Percentiles rank a stretch among this genome's conserved stretches.
Conservation (phyloP, 1,140 invertebrate genomes). For the Euwallacea similis region DNA sequence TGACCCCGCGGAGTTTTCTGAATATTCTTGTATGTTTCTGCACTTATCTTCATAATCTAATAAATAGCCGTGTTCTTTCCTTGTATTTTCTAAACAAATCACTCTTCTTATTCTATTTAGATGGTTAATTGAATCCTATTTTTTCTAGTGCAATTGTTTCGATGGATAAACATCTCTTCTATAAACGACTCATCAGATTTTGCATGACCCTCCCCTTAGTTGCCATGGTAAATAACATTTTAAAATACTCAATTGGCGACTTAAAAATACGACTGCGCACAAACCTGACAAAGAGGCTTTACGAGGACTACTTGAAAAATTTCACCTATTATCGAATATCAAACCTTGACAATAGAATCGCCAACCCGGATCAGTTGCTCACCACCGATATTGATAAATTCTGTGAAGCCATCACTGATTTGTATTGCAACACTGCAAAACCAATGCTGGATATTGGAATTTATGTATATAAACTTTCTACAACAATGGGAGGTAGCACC, state of each 20-base stretch:
- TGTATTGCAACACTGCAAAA: constrained; percentile 98
- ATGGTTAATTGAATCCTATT: neutral
- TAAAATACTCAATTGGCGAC: constrained; percentile 94
- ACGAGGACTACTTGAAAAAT: constrained; percentile 92
- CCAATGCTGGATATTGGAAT: constrained; percentile 92
- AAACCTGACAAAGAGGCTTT: constrained; percentile 83
- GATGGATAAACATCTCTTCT: constrained; percentile 78
- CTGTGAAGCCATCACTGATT: constrained; percentile 89
- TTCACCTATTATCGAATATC: constrained; percentile 98
- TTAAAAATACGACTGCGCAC: constrained; percentile 88
- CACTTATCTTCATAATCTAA: too few species aligned
- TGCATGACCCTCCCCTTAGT: constrained; percentile 80
- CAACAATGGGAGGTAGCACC: constrained; percentile 79
- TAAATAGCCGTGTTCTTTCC: too few species aligned
- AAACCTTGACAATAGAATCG: constrained; percentile 91
- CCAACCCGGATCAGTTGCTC: constrained; percentile 94
- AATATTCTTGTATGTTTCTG: too few species aligned
- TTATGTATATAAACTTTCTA: constrained; percentile 88
- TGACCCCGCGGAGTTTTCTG: too few species aligned
- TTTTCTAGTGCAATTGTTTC: constrained; percentile 86
- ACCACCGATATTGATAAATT: constrained; percentile 98
- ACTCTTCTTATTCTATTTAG: neutral
- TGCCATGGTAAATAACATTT: constrained; percentile 87
- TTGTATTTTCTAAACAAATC: neutral
- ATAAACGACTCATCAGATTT: constrained; percentile 74